phyloP scores from a whole-genome alignment of 2,888 invertebrate species.

The Drosophila maculinotata region DNA sequence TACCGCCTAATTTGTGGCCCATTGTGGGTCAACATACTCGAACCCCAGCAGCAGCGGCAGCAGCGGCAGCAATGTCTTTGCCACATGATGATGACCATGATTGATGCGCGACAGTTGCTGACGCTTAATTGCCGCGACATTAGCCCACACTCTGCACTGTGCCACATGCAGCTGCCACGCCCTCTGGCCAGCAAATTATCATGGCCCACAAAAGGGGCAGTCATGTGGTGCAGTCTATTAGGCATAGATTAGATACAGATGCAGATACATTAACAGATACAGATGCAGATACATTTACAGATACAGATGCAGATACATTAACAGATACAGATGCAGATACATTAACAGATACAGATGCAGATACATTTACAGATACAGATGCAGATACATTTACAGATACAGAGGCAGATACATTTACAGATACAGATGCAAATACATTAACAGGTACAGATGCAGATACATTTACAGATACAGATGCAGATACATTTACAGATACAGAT shows the following conservation, averaged over 20 bases:
- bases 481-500: constrained; percentile 18
- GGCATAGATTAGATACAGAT: constrained; percentile 29
- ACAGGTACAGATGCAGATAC: constrained; percentile 9
- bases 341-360: neutral
- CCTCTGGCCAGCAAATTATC: constrained; percentile 22
- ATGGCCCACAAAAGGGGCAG: constrained; percentile 15
- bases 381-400: constrained; percentile 5
- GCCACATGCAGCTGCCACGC: constrained; percentile 27
- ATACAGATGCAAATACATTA: too few relatives aligned
- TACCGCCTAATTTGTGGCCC: constrained; percentile 58
- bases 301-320: neutral
- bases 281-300: neutral
- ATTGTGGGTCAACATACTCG: constrained; percentile 60
- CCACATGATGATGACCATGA: constrained; percentile 28
- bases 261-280: constrained; percentile 6
- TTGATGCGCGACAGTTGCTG: constrained; percentile 52
- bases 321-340: neutral
- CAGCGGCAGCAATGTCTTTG: constrained; percentile 2
- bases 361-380: neutral
- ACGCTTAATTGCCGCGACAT: constrained; percentile 55
- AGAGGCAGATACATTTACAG: constrained; percentile 2
- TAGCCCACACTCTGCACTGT: constrained; percentile 36
- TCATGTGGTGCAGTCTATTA: constrained; percentile 21
- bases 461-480: constrained; percentile 11
- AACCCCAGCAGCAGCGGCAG: constrained; percentile 10